phyloP scores from a whole-genome alignment of 1,140 invertebrate species.

The Brachionus asplanchnoidis region DNA sequence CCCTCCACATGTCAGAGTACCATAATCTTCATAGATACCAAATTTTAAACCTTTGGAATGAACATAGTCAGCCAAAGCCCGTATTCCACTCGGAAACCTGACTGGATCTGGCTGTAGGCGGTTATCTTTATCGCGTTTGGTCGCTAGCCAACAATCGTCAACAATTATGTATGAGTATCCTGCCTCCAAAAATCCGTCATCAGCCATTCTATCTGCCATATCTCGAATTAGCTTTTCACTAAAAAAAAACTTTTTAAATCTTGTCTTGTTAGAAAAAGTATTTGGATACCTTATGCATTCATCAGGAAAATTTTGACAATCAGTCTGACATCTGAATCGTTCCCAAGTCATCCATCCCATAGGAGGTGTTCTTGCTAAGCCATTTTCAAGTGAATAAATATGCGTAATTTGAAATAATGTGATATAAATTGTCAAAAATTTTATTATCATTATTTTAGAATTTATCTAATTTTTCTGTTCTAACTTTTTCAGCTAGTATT shows the following conservation, averaged over 20 bases:
- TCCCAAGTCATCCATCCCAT: conserved; percentile 58
- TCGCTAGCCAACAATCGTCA: conserved; percentile 89
- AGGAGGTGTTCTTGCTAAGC: conserved; percentile 52
- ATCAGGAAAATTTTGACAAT: conserved; percentile 53
- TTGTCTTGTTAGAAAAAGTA: not conserved
- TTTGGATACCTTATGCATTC: conserved; percentile 53
- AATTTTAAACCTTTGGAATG: conserved; percentile 88
- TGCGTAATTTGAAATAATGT: not conserved
- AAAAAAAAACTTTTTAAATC: conserved; percentile 45
- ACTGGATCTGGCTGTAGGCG: conserved; percentile 76
- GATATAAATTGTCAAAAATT: not conserved
- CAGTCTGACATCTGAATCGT: conserved; percentile 52
- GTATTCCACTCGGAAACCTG: conserved; percentile 86
- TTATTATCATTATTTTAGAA: not conserved
- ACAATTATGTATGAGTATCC: conserved; percentile 91
- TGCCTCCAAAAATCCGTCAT: conserved; percentile 77
- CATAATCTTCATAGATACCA: conserved; percentile 94
- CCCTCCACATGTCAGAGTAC: conserved; percentile 84
- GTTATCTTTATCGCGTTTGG: conserved; percentile 66
- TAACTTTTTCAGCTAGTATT: not conserved
- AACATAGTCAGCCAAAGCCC: conserved; percentile 81
- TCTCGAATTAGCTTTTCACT: conserved; percentile 84
- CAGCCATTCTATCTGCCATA: conserved; percentile 81
- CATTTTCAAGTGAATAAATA: conserved; percentile 50
- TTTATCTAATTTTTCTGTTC: conserved; percentile 7